Base-by-base conservation (phyloP, 1,140 invertebrate species). In the Augochlora pura region DNA sequence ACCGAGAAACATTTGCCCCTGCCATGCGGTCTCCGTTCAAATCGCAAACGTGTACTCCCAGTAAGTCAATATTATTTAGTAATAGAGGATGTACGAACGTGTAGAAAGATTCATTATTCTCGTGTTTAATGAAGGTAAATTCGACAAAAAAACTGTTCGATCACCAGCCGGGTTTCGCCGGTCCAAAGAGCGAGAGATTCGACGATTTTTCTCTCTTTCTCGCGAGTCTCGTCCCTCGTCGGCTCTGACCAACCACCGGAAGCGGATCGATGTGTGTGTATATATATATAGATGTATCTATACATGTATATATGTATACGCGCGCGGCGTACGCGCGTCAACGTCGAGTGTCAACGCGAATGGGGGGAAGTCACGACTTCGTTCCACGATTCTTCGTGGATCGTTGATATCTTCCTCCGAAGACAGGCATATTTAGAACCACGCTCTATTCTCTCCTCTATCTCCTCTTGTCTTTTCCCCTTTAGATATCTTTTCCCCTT, bases 61-160 rank as follows among this genome's bases (percentile, higher is more conserved):
- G 62, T 83, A 83, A 77, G 72, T 84, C 52, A 54, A 18, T 82
- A 78, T 80, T 83, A 80, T 62, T 68, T 74, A 46, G 42, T 46
- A 78, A 87, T 91, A 90, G 90, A 92, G 90, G 88, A 92, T 92
- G 87, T 93, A 93, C 88, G 92, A 93, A 92, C 88, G 91, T 92
- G 88, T 93, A 93, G 91, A 93, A 93, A 92, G 90, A 91, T 92
- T 57, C 21, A 52, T n/a, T 91, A 87, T 89, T 91, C 88, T 83
- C 91, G 87, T 85, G 63, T 75, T 88, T 79, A 91, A 91, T 89
- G 87, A 92, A 90, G 88, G 67, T 90, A 91, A 92, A 92, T 92
- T 92, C 87, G 90, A 93, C 91, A 91, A 91, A 91, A 92, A 92
- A 91, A 89, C 18, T 81, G 62, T 66, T 64, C 60, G 39, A 80